phyloP scores from a whole-genome alignment of 2,797 vertebrate species.

The Cirrhinus mrigala region DNA sequence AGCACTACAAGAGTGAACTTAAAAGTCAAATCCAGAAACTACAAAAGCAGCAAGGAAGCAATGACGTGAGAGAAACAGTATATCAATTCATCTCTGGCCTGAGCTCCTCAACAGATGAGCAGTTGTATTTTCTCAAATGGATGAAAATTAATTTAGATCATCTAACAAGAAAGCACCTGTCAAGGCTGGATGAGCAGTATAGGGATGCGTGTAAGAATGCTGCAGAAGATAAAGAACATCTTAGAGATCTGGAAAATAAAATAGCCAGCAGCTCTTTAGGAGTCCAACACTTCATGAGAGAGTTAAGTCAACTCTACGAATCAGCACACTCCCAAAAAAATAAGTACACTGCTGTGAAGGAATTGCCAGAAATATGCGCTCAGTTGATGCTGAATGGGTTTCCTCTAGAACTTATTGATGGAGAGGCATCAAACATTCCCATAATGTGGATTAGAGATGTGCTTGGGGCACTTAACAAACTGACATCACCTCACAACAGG shows the following conservation, averaged over 20 bases:
- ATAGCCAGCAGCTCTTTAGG: not conserved
- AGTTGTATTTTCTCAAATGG: constrained; percentile 12
- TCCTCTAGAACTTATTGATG: constrained; percentile 79
- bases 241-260: not conserved
- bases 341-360: not conserved
- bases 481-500: constrained; percentile 65
- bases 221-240: not conserved
- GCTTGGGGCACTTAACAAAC: constrained; percentile 70
- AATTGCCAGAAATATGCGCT: constrained; percentile 70
- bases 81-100: not conserved
- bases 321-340: not conserved
- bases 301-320: constrained; percentile 11
- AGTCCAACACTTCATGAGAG: constrained; percentile 13
- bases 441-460: constrained; percentile 78
- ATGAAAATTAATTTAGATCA: not conserved
- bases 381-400: constrained; percentile 77
- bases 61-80: not conserved
- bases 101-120: not conserved
- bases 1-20: constrained; percentile 5
- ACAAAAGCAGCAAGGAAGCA: not conserved
- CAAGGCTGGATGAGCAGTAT: not conserved
- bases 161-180: not conserved
- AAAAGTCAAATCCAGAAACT: not conserved
- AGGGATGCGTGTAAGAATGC: not conserved
- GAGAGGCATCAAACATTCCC: constrained; percentile 78